Evolutionary conservation across 2,888 invertebrate species (phyloP).

Genomic region (Ochropacha duplaris): DNA sequence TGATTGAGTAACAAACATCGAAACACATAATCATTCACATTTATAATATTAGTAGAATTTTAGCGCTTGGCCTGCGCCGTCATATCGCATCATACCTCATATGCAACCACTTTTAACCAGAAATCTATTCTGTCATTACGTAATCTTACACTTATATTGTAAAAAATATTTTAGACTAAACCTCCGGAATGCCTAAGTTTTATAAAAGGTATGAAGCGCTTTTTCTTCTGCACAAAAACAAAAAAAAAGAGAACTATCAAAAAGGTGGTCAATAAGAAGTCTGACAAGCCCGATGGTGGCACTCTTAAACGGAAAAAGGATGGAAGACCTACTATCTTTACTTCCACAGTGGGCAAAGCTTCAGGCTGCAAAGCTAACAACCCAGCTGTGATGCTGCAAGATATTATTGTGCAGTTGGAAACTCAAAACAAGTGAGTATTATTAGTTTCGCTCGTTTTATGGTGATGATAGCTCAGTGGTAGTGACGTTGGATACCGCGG

Average conservation of each 20-base stretch:
- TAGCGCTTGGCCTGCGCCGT: no score
- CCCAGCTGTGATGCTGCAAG: conserved; percentile 85
- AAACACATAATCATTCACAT: no score
- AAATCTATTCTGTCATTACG: no score
- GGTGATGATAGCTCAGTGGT: no score
- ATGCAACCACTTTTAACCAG: no score
- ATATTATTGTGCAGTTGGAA: conserved; percentile 88
- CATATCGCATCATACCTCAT: no score
- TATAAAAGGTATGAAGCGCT: conserved; percentile 69
- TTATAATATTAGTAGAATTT: no score
- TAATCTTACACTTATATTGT: no score
- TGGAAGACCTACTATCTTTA: conserved; percentile 61
- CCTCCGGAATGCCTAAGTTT: conserved; percentile 70
- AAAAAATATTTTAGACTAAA: conserved; percentile 55
- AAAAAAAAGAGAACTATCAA: conserved; percentile 57
- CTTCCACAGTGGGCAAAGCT: conserved; percentile 75
- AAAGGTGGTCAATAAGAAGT: conserved; percentile 38
- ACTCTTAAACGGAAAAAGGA: conserved; percentile 42
- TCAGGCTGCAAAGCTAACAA: conserved; percentile 70
- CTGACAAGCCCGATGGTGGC: conserved; percentile 34
- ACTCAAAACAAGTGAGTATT: conserved; percentile 82
- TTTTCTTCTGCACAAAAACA: conserved; percentile 75
- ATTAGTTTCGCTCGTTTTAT: background rate
- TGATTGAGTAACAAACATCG: no score
- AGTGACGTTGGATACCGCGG: no score